A percentile compares a stretch with the other conserved stretches of the same genome.
These are phyloP conservation scores for Quadroppia sp. DNA, from an alignment of 2,888 invertebrate species.

Conservation along the genomic window DNA sequence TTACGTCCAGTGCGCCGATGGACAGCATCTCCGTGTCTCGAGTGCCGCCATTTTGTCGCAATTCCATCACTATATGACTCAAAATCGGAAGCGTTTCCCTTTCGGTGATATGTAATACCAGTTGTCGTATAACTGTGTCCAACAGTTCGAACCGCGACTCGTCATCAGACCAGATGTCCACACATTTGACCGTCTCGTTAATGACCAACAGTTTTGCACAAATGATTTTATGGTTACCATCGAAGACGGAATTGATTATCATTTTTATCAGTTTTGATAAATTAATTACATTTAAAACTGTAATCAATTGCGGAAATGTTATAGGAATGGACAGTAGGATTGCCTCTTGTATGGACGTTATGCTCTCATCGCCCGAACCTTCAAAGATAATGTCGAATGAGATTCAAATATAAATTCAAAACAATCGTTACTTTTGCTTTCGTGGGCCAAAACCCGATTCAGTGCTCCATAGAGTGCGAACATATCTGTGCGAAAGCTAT, in stretches of 20 bases:
- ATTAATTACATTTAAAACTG: conserved; percentile 62
- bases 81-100: conserved; percentile 79
- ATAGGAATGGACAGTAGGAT: conserved; percentile 1
- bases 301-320: conserved; percentile 60
- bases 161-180: conserved; percentile 68
- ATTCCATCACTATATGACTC: conserved; percentile 70
- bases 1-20: conserved; percentile 45
- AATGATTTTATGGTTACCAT: conserved; percentile 26
- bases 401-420: neutral
- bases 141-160: conserved; percentile 79
- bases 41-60: conserved; percentile 49
- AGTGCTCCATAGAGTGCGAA: conserved; percentile 63
- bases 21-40: conserved; percentile 48
- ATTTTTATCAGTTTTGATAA: conserved; percentile 71
- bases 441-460: conserved; percentile 63
- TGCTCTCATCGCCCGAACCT: conserved; percentile 10
- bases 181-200: conserved; percentile 70
- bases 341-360: conserved; percentile 30
- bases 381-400: neutral
- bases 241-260: conserved; percentile 53
- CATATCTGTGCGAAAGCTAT: conserved; percentile 73
- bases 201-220: conserved; percentile 73
- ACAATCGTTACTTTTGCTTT: conserved; percentile 24
- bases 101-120: conserved; percentile 77
- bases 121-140: conserved; percentile 75